Evolutionary conservation across 2,797 vertebrate species (phyloP).

Genomic region (Typhlichthys eigenmanni): DNA sequence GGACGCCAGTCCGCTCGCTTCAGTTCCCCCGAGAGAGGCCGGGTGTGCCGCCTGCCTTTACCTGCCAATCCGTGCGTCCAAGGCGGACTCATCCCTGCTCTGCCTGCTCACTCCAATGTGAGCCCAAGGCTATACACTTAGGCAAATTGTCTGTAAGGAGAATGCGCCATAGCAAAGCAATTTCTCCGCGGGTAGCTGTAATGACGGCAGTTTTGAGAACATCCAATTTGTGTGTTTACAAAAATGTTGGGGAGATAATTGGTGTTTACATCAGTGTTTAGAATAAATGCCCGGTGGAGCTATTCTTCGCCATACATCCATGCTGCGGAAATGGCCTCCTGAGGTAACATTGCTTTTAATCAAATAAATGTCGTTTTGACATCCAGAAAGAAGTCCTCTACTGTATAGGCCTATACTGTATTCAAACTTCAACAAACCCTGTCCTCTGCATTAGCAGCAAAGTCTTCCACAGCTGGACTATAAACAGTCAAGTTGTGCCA

Average conservation of each 20-base stretch:
- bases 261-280: background rate
- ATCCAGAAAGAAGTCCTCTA: constrained; percentile 4
- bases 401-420: constrained; percentile 24
- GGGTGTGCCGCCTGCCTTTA: constrained; percentile 10
- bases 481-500: background rate
- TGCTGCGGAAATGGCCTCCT: background rate
- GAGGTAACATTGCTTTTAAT: background rate
- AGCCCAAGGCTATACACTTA: constrained; percentile 36
- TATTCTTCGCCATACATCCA: background rate
- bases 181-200: constrained; percentile 29
- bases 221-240: background rate
- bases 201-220: constrained; percentile 17
- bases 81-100: constrained; percentile 38
- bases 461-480: constrained; percentile 1
- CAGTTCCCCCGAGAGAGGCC: no score
- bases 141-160: constrained; percentile 29
- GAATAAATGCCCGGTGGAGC: no score
- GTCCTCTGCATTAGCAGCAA: constrained; percentile 23
- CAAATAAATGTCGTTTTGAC: background rate
- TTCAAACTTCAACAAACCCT: constrained; percentile 20
- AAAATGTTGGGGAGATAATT: background rate
- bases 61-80: constrained; percentile 55
- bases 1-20: no score
- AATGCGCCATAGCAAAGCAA: constrained; percentile 28
- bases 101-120: constrained; percentile 27